Evolutionary conservation across 2,888 invertebrate species (phyloP).

Genomic region (Metacarcinus magister): DNA sequence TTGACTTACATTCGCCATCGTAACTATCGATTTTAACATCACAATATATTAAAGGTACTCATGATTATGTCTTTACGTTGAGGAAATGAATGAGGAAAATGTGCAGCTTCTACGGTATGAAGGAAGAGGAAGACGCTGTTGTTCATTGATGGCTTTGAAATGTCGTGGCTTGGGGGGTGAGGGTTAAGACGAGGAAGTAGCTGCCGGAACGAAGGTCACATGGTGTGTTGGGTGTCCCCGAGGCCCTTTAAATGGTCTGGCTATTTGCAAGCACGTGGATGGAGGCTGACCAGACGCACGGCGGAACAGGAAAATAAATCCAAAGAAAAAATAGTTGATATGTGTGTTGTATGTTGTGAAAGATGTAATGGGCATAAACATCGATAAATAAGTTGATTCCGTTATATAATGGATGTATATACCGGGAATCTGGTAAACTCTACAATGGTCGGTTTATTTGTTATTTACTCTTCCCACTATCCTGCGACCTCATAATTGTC

Average conservation of each 20-base stretch:
- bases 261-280: neutral
- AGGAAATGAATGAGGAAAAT: neutral
- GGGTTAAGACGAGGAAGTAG: neutral
- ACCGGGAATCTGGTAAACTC: neutral
- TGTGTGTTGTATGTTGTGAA: neutral
- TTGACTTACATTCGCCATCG: neutral
- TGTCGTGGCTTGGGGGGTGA: neutral
- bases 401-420: too few relatives aligned
- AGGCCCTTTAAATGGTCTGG: neutral
- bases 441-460: neutral
- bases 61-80: neutral
- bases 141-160: neutral
- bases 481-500: neutral
- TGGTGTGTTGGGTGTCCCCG: neutral
- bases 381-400: too few relatives aligned
- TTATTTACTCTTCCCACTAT: neutral
- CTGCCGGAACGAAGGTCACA: neutral
- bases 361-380: neutral
- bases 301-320: constrained; percentile 3
- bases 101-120: neutral
- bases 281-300: neutral
- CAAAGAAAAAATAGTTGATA: neutral
- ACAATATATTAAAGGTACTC: neutral
- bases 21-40: neutral
- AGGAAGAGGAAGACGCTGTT: neutral